phyloP scores from a whole-genome alignment of 2,888 invertebrate genomes.

The Heliconius hortense region DNA sequence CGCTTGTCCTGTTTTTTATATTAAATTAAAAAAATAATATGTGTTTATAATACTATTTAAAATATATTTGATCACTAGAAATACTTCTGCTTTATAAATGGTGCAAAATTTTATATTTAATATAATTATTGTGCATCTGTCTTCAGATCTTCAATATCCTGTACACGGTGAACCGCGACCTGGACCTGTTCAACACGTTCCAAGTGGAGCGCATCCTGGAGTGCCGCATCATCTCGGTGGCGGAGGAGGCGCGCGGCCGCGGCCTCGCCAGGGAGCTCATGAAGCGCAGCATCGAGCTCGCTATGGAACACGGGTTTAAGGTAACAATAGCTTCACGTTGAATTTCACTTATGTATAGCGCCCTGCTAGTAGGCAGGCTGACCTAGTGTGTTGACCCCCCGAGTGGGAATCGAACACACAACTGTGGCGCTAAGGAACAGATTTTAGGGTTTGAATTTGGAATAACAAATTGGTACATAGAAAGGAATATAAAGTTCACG shows the following conservation, averaged over 20 bases:
- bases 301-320: conserved; percentile 85
- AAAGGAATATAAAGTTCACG: no score
- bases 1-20: no score
- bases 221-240: conserved; percentile 90
- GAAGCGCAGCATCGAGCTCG: conserved; percentile 84
- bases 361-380: no score
- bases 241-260: conserved; percentile 85
- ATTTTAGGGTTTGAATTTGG: no score
- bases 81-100: not conserved
- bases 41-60: no score
- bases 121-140: not conserved
- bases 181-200: conserved; percentile 85
- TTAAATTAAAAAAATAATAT: no score
- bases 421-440: no score
- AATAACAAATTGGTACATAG: no score
- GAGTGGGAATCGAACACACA: no score
- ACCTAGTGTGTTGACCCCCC: no score
- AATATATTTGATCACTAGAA: no score
- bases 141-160: conserved; percentile 86
- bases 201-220: conserved; percentile 88
- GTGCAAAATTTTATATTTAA: not conserved
- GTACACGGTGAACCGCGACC: conserved; percentile 85
- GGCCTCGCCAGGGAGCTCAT: conserved; percentile 89
- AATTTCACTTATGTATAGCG: no score
- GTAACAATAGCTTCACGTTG: conserved; percentile 73